Conservation (phyloP, 2,888 invertebrate species). For the Tethea ocularis region DNA sequence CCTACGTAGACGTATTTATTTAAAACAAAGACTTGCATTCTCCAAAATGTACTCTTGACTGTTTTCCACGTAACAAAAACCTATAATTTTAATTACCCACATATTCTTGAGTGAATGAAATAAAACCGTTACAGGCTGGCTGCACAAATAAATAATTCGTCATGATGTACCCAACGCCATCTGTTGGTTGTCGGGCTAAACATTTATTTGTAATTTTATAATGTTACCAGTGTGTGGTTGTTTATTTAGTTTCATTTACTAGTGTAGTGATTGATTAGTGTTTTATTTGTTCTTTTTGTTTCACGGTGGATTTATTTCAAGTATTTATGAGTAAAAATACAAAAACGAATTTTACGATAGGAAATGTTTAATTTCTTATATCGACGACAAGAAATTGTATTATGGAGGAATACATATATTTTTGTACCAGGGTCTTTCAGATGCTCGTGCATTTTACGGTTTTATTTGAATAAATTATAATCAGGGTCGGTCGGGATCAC, state of each 20-base stretch:
- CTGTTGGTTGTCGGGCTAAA: slow-evolving; percentile 36
- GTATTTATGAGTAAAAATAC: not conserved
- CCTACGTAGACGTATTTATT: not conserved
- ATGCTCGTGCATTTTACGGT: no score
- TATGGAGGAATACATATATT: no score
- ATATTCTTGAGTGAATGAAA: slow-evolving; percentile 28
- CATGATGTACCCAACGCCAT: slow-evolving; percentile 43
- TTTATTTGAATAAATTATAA: no score
- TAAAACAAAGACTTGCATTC: not conserved
- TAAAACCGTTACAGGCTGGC: slow-evolving; percentile 31
- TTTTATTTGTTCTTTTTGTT: slow-evolving; percentile 21
- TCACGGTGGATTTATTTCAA: slow-evolving; percentile 10
- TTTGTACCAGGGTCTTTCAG: no score
- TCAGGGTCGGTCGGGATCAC: no score
- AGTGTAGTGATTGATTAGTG: slow-evolving; percentile 32
- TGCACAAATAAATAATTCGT: slow-evolving; percentile 43
- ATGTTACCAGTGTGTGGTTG: slow-evolving; percentile 15
- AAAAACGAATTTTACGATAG: not conserved
- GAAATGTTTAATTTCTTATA: not conserved
- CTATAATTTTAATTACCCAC: slow-evolving; percentile 43
- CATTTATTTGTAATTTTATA: slow-evolving; percentile 31
- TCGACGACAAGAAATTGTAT: not conserved
- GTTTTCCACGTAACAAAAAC: slow-evolving; percentile 23
- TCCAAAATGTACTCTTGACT: slow-evolving; percentile 13
- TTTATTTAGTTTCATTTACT: slow-evolving; percentile 32